Evolutionary conservation across 1,140 invertebrate species (phyloP).

Genomic region (Anagrus nilaparvatae): DNA sequence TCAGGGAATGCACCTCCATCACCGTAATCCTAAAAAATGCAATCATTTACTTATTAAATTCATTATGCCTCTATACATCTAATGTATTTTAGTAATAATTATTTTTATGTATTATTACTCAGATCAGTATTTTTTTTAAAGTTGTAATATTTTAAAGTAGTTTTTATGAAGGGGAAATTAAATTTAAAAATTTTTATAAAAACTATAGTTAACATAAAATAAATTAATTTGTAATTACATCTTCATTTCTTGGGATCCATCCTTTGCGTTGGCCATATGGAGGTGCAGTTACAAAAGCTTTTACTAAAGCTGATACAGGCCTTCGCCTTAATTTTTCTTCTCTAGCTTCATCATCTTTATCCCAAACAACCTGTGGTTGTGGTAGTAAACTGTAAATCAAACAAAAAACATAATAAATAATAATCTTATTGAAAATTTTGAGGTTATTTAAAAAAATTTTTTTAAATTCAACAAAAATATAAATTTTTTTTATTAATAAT

Average conservation of each 20-base stretch:
- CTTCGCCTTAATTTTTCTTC: slow-evolving; percentile 49
- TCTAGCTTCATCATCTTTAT: slow-evolving; percentile 73
- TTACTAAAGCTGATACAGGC: slow-evolving; percentile 62
- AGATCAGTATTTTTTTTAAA: too few relatives aligned
- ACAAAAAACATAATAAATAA: slow-evolving; percentile 7
- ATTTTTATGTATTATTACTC: slow-evolving; percentile 1
- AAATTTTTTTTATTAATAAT: too few relatives aligned
- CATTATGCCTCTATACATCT: neutral
- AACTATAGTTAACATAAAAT: too few relatives aligned
- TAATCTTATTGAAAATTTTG: too few relatives aligned
- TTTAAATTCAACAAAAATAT: too few relatives aligned
- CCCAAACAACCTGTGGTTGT: slow-evolving; percentile 76
- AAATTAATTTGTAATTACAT: slow-evolving; percentile 58
- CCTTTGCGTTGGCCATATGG: slow-evolving; percentile 92
- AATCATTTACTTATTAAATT: neutral
- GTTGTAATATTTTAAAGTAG: neutral
- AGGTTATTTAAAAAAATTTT: too few relatives aligned
- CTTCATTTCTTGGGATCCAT: slow-evolving; percentile 81
- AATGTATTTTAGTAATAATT: slow-evolving; percentile 10
- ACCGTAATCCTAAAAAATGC: slow-evolving; percentile 57
- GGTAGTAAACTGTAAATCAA: slow-evolving; percentile 60
- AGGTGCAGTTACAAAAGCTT: slow-evolving; percentile 77
- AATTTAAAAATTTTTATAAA: slow-evolving; percentile 1
- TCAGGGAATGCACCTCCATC: slow-evolving; percentile 99
- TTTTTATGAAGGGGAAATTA: neutral